These are phyloP conservation scores for Tortrix viridana DNA, from an alignment of 2,888 invertebrate species.

Conservation along the genomic window DNA sequence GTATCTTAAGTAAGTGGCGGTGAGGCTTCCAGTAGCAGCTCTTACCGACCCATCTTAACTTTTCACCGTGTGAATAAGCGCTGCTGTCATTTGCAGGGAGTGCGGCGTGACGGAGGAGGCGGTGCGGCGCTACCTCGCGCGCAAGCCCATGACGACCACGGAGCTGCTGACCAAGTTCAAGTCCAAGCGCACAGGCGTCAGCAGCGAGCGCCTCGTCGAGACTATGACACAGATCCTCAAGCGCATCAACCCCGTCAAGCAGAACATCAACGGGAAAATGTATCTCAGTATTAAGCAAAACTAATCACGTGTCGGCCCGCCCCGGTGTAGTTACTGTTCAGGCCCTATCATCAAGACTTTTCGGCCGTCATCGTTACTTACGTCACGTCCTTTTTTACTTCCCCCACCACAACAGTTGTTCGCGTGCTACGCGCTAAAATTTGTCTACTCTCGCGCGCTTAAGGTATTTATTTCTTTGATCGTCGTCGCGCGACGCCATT, in stretches of 20 bases:
- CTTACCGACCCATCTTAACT: no score
- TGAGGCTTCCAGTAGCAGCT: no score
- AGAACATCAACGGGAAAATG: slow-evolving; percentile 96
- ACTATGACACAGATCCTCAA: slow-evolving; percentile 97
- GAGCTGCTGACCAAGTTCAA: slow-evolving; percentile 98
- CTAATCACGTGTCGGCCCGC: slow-evolving; percentile 1
- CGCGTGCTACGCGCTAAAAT: no score
- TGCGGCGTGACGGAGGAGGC: slow-evolving; percentile 97
- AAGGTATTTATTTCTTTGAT: no score
- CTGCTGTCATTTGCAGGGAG: slow-evolving; percentile 82
- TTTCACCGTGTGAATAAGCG: not conserved
- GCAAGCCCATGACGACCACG: slow-evolving; percentile 99
- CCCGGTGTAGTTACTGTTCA: no score
- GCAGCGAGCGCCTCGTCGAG: slow-evolving; percentile 95
- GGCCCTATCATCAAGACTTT: no score
- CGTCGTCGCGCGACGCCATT: no score
- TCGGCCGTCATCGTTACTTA: no score
- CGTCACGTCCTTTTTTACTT: no score
- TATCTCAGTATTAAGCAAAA: slow-evolving; percentile 93
- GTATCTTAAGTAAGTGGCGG: no score
- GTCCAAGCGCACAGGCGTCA: slow-evolving; percentile 95
- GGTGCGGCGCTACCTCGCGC: slow-evolving; percentile 95
- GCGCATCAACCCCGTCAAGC: slow-evolving; percentile 96
- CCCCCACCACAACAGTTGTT: no score
- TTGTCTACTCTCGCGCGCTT: no score